Percentiles rank a stretch among this genome's conserved stretches.
Evolutionary conservation across 2,797 vertebrate species (phyloP).

Genomic region (Urosaurus nigricauda): DNA sequence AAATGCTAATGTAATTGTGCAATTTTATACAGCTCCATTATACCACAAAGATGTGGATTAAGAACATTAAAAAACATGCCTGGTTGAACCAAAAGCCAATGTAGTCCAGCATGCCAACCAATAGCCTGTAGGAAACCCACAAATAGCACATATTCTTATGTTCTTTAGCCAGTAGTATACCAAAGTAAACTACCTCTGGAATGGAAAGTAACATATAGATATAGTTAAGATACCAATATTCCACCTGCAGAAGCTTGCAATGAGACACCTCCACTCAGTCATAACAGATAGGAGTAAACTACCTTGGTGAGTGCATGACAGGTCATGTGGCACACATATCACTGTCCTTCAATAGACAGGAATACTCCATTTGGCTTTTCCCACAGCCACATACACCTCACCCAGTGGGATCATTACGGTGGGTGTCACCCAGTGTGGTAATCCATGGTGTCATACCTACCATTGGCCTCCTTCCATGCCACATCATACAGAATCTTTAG

Average conservation of each 20-base stretch:
- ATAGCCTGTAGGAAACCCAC: no score
- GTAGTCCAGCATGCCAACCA: no score
- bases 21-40: not conserved
- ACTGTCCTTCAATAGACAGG: no score
- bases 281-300: no score
- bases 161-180: not conserved
- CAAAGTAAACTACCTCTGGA: not conserved
- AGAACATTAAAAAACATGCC: not conserved
- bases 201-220: not conserved
- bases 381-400: not conserved
- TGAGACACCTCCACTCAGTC: no score
- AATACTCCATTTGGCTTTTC: not conserved
- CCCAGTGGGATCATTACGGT: no score
- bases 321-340: no score
- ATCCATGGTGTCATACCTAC: no score
- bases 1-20: not conserved
- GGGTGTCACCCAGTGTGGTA: no score
- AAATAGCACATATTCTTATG: not conserved
- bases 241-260: not conserved
- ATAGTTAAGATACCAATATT: not conserved
- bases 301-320: no score
- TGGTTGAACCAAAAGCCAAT: not conserved
- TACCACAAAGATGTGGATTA: not conserved
- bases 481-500: no score
- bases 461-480: no score